Conservation (phyloP, 2,797 vertebrate genomes). For the Xiphorhynchus erythropygius region DNA sequence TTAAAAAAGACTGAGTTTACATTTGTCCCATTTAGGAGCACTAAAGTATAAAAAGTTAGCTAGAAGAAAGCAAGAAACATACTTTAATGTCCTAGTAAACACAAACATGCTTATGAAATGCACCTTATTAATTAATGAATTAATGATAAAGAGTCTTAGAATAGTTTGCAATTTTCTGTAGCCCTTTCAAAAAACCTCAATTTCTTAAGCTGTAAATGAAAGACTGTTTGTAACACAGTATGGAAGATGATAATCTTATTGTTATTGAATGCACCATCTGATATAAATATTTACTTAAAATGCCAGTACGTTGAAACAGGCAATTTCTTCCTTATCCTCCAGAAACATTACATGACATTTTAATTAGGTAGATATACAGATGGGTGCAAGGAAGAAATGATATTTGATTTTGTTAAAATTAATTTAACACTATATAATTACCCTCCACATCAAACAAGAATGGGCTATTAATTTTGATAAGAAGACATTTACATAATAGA, state of each 20-base stretch:
- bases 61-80: not conserved
- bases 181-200: not conserved
- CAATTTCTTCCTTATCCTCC: not conserved
- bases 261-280: not conserved
- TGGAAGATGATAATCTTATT: not conserved
- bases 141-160: not conserved
- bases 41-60: not conserved
- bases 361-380: conserved; percentile 30
- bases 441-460: conserved; percentile 44
- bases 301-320: not conserved
- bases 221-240: not conserved
- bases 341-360: not conserved
- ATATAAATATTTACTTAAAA: conserved; percentile 17
- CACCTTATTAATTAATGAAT: not conserved
- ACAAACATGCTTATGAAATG: not conserved
- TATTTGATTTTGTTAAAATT: conserved; percentile 58
- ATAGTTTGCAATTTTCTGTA: not conserved
- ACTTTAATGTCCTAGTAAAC: not conserved
- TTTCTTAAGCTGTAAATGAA: not conserved
- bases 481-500: conserved; percentile 51
- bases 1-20: not conserved
- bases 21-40: not conserved
- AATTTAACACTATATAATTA: conserved; percentile 46
- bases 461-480: conserved; percentile 62
- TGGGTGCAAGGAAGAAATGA: not conserved